A percentile compares a stretch with the other conserved stretches of the same genome.
These are phyloP conservation scores for Yponomeuta cagnagella DNA, from an alignment of 2,888 invertebrate species.

Conservation along the genomic window DNA sequence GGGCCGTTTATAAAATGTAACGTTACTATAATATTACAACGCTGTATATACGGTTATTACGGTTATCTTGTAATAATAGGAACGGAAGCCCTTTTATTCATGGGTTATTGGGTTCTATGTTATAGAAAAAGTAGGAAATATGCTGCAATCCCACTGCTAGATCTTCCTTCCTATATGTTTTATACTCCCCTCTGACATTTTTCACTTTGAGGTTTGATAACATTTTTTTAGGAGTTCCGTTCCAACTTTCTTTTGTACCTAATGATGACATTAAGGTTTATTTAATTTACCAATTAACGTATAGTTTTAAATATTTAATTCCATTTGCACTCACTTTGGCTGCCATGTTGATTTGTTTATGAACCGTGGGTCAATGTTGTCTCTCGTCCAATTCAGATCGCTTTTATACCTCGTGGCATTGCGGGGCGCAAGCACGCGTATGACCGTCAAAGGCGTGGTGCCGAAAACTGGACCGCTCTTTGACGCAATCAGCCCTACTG, in stretches of 20 bases:
- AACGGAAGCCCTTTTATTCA: too few species aligned
- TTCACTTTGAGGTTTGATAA: neutral
- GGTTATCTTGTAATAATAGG: too few species aligned
- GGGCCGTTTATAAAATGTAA: too few species aligned
- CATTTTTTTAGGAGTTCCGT: neutral
- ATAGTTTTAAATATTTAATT: neutral
- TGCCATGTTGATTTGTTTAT: constrained; percentile 55
- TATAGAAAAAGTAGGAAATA: too few species aligned
- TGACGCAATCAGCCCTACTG: constrained; percentile 18
- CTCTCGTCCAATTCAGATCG: constrained; percentile 38
- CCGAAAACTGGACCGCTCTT: constrained; percentile 22
- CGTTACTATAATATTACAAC: too few species aligned
- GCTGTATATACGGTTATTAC: too few species aligned
- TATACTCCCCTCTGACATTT: too few species aligned
- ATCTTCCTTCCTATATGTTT: too few species aligned
- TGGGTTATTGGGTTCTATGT: too few species aligned
- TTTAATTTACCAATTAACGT: neutral
- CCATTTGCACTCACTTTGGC: constrained; percentile 50
- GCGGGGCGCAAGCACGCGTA: constrained; percentile 15
- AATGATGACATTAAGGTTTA: neutral
- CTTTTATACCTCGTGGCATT: constrained; percentile 46
- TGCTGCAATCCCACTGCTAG: too few species aligned
- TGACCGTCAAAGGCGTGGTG: constrained; percentile 14
- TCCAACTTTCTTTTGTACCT: too few species aligned
- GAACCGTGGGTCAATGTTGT: constrained; percentile 36